These are phyloP conservation scores for Abramis brama DNA, from an alignment of 2,113 vertebrate species.

Conservation along the genomic window DNA sequence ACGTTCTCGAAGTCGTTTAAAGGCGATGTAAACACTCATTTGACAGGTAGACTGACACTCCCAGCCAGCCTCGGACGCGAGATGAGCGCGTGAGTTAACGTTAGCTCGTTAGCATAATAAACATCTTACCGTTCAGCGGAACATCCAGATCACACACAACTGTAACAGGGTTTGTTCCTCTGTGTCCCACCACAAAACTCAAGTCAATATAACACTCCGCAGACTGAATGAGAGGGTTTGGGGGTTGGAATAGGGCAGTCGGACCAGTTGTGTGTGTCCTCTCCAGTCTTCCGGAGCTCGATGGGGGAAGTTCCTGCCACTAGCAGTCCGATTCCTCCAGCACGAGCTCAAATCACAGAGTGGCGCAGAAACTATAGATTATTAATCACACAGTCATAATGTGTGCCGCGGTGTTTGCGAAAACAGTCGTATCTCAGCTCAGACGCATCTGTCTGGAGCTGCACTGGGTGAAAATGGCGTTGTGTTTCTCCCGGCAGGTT, in stretches of 20 bases:
- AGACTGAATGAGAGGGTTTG: background rate
- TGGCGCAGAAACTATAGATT: background rate
- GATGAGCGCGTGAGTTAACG: background rate
- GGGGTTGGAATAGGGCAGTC: constrained; percentile 14
- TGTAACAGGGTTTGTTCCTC: constrained; percentile 3
- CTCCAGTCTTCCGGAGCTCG: constrained; percentile 16
- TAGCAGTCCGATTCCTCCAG: background rate
- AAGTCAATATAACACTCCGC: background rate
- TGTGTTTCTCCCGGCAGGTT: constrained; percentile 15
- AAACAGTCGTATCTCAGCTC: background rate
- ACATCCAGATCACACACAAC: constrained; percentile 37
- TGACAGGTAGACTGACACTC: constrained; percentile 51
- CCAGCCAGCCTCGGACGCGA: constrained; percentile 14
- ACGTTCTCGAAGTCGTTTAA: background rate
- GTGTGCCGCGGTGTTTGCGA: no score
- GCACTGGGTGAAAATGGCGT: constrained; percentile 28
- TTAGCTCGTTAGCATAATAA: background rate
- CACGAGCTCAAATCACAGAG: background rate
- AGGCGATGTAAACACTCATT: constrained; percentile 18
- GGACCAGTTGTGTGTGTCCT: constrained; percentile 26
- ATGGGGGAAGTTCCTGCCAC: constrained; percentile 8
- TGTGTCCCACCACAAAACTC: background rate
- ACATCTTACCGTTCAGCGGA: constrained; percentile 51
- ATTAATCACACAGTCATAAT: background rate
- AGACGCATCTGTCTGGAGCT: background rate